A percentile compares a stretch with the other conserved stretches of the same genome.
Conservation (phyloP, 2,113 vertebrate species). For the Xiphorhynchus elegans region DNA sequence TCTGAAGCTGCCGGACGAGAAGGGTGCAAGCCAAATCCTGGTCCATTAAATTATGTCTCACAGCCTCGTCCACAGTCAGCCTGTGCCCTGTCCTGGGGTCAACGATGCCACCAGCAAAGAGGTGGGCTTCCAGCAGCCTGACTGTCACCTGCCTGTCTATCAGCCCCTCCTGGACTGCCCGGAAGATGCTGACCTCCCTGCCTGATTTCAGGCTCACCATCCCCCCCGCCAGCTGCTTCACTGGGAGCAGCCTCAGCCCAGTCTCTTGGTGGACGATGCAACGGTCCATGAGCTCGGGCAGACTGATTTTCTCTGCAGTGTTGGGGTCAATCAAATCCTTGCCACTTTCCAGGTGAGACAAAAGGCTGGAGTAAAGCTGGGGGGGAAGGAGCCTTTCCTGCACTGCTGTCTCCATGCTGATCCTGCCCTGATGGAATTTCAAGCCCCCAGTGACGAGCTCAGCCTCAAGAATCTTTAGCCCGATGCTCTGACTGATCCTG, state of each 20-base stretch:
- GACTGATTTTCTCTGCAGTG: slow-evolving; percentile 85
- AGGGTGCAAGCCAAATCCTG: slow-evolving; percentile 88
- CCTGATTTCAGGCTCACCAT: slow-evolving; percentile 85
- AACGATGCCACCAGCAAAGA: slow-evolving; percentile 93
- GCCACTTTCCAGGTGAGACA: slow-evolving; percentile 65
- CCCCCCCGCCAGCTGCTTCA: slow-evolving; percentile 86
- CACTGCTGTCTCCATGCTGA: slow-evolving; percentile 80
- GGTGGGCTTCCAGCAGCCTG: slow-evolving; percentile 88
- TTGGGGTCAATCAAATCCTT: slow-evolving; percentile 91
- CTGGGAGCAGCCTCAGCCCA: slow-evolving; percentile 84
- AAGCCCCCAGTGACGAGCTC: slow-evolving; percentile 83
- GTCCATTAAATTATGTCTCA: slow-evolving; percentile 84
- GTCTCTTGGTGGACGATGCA: slow-evolving; percentile 83
- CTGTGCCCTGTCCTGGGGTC: slow-evolving; percentile 90
- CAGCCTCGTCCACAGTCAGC: slow-evolving; percentile 83
- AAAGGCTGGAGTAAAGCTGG: slow-evolving; percentile 72
- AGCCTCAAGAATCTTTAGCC: slow-evolving; percentile 85
- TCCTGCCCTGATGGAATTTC: slow-evolving; percentile 43
- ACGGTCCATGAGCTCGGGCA: slow-evolving; percentile 79
- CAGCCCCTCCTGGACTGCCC: slow-evolving; percentile 88
- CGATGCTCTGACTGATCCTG: slow-evolving; percentile 79
- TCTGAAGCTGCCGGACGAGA: slow-evolving; percentile 84
- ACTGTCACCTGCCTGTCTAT: slow-evolving; percentile 85
- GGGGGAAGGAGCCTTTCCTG: slow-evolving; percentile 73
- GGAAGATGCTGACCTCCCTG: slow-evolving; percentile 87